Evolutionary conservation across 1,140 invertebrate species (phyloP).

Genomic region (Diplogasteroides magnus): DNA sequence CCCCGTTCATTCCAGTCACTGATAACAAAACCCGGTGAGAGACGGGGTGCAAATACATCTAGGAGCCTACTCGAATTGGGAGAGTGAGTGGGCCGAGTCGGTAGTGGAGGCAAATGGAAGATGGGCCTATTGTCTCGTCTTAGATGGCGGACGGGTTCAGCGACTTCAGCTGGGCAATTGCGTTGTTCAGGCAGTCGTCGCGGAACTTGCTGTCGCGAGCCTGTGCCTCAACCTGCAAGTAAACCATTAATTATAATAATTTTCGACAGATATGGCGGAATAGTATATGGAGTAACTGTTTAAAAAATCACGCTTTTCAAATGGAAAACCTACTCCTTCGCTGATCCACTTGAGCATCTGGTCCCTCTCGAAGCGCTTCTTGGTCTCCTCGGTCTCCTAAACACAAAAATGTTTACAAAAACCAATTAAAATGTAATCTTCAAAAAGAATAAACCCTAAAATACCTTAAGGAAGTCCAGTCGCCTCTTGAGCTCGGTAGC

Average conservation of each 20-base stretch:
- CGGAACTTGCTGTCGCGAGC: constrained; percentile 42
- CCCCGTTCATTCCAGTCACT: too few species aligned
- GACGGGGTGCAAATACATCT: too few species aligned
- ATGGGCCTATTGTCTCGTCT: too few species aligned
- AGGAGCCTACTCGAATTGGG: too few species aligned
- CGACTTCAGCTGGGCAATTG: constrained; percentile 44
- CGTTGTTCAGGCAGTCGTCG: constrained; percentile 49
- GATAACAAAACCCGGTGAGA: too few species aligned
- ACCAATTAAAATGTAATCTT: too few species aligned
- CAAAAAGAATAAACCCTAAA: too few species aligned
- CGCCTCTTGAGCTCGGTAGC: constrained; percentile 49
- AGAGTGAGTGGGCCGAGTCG: too few species aligned
- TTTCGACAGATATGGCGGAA: constrained; percentile 5
- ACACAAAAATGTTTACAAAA: too few species aligned
- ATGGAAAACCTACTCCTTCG: constrained; percentile 31
- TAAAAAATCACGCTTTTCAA: not conserved
- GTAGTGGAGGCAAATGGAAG: too few species aligned
- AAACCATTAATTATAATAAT: not conserved
- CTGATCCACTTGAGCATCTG: constrained; percentile 45
- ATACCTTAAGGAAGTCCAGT: constrained; percentile 47
- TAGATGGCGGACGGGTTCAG: constrained; percentile 6
- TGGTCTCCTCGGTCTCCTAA: constrained; percentile 52
- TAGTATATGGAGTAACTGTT: not conserved
- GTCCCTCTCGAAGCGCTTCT: constrained; percentile 49
- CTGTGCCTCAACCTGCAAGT: constrained; percentile 26